Percentiles rank a stretch among this genome's conserved stretches.
Conservation (phyloP, 2,888 invertebrate genomes). For the Nycteola revayana region DNA sequence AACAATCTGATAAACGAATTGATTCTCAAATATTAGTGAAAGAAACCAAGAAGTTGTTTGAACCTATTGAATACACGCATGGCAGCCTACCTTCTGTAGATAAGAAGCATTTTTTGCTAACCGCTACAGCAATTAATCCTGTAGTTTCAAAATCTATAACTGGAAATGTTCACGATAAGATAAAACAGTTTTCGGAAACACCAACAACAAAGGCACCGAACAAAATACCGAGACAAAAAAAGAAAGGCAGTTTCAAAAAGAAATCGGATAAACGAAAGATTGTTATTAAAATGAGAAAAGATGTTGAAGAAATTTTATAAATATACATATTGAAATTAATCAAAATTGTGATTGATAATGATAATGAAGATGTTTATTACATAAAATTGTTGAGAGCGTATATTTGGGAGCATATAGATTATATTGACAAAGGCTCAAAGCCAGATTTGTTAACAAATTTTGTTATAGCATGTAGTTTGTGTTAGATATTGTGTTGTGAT, state of each 20-base stretch:
- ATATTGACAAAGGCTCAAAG: constrained; percentile 21
- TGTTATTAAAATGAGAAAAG: constrained; percentile 65
- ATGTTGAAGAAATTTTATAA: constrained; percentile 66
- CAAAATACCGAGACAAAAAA: constrained; percentile 54
- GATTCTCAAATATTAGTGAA: constrained; percentile 46
- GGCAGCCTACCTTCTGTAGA: constrained; percentile 47
- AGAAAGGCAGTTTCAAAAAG: constrained; percentile 59
- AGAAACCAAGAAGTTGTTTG: constrained; percentile 63
- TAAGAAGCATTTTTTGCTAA: constrained; percentile 44
- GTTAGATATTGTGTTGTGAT: constrained; percentile 41
- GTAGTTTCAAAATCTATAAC: constrained; percentile 48
- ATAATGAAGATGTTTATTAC: neutral
- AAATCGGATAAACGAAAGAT: constrained; percentile 59
- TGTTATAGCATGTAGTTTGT: constrained; percentile 35
- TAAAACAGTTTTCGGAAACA: constrained; percentile 63
- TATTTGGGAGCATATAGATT: neutral
- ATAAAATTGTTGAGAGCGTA: neutral
- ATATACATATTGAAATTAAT: constrained; percentile 1
- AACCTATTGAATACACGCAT: constrained; percentile 48
- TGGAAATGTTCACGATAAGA: constrained; percentile 73
- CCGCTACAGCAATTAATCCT: constrained; percentile 40
- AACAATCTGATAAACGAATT: constrained; percentile 34
- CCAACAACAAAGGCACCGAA: constrained; percentile 42
- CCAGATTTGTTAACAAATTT: constrained; percentile 16
- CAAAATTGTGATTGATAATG: too few relatives aligned